Percentiles rank a stretch among this genome's conserved stretches.
These are phyloP conservation scores for Saxidomus purpurata DNA, from an alignment of 1,140 invertebrate species.

Conservation along the genomic window DNA sequence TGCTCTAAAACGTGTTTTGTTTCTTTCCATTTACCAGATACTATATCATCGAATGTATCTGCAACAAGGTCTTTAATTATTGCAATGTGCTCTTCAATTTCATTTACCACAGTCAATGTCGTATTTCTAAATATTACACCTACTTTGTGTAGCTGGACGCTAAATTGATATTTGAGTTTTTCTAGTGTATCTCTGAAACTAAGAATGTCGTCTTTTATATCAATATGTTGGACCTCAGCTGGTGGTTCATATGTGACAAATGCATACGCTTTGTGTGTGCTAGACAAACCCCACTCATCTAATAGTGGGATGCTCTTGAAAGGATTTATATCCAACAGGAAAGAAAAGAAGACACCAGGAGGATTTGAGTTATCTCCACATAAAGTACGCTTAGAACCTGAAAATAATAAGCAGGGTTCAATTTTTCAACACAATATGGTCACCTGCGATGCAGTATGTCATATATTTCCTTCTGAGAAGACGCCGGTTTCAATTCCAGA, in stretches of 20 bases:
- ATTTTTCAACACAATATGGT: no score
- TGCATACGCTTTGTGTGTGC: background rate
- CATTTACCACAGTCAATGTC: background rate
- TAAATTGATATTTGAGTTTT: background rate
- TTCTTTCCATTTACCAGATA: conserved; percentile 1
- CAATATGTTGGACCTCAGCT: background rate
- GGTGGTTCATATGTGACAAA: conserved; percentile 1
- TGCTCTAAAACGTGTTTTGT: background rate
- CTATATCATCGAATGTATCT: background rate
- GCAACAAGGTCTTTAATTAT: background rate
- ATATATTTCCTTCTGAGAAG: no score
- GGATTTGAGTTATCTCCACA: conserved; percentile 60
- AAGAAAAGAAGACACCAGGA: conserved; percentile 53
- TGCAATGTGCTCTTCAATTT: background rate
- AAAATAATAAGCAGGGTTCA: no score
- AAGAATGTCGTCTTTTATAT: background rate
- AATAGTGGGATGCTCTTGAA: conserved; percentile 56
- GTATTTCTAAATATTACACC: background rate
- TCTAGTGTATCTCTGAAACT: background rate
- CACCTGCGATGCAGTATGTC: no score
- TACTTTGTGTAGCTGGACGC: background rate
- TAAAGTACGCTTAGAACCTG: background rate
- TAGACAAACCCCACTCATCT: background rate
- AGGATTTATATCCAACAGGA: conserved; percentile 12
- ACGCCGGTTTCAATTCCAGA: no score